phyloP scores from a whole-genome alignment of 2,113 vertebrate species.

The Phainopepla nitens region DNA sequence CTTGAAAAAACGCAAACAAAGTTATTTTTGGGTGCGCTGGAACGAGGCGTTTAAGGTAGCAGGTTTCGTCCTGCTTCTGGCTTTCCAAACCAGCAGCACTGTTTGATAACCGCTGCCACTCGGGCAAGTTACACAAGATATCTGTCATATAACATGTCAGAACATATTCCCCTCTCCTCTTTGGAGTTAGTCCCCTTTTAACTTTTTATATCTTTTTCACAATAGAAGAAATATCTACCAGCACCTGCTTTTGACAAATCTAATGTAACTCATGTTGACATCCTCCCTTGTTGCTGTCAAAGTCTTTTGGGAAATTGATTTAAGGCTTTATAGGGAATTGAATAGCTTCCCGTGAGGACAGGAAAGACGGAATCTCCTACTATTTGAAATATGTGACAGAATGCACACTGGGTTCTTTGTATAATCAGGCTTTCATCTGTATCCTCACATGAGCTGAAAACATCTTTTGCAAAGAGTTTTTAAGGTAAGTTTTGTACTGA shows the following conservation, averaged over 20 bases:
- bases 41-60: background rate
- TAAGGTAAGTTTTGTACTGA: background rate
- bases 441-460: background rate
- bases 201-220: background rate
- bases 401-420: background rate
- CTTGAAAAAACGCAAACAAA: background rate
- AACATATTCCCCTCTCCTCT: background rate
- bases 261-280: background rate
- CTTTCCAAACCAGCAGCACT: background rate
- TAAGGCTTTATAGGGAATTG: conserved; percentile 25
- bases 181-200: background rate
- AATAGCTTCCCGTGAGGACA: conserved; percentile 2
- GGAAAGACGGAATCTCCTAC: background rate
- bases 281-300: conserved; percentile 42
- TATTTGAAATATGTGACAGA: background rate
- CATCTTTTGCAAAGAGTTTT: background rate
- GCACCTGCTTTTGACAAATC: background rate
- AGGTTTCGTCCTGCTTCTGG: background rate
- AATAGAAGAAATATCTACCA: background rate
- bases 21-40: background rate
- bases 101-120: background rate
- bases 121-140: background rate
- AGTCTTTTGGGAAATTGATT: conserved; percentile 16
- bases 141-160: background rate
- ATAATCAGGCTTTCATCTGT: background rate